These are phyloP conservation scores for Arctocebus calabarensis DNA, from an alignment of 2,797 vertebrate species.

Conservation along the genomic window DNA sequence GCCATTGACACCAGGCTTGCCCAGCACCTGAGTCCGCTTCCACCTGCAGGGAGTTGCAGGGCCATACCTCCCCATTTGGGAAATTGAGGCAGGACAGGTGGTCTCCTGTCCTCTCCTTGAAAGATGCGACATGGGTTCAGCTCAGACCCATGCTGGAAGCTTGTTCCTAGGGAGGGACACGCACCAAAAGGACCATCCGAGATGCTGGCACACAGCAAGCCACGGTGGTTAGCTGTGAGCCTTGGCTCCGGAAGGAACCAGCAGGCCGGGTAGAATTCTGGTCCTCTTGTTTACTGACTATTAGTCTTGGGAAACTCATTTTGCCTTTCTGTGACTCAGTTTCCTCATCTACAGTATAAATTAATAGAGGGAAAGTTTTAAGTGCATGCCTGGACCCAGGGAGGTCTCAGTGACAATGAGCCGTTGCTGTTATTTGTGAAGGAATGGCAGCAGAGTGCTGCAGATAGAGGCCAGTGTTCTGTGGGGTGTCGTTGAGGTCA, in stretches of 20 bases:
- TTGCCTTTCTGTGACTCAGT: background rate
- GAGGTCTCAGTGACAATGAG: background rate
- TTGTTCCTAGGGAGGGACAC: background rate
- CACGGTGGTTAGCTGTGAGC: rapidly evolving
- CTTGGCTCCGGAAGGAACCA: background rate
- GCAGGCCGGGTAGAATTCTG: background rate
- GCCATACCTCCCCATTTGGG: background rate
- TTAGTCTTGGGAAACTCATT: background rate
- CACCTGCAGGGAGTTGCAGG: background rate
- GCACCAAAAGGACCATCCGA: background rate
- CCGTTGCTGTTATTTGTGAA: background rate
- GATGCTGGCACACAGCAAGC: background rate
- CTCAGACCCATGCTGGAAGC: background rate
- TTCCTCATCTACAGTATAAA: background rate
- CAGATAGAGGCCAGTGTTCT: rapidly evolving
- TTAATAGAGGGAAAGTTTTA: background rate
- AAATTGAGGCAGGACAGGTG: background rate
- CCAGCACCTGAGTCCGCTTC: background rate
- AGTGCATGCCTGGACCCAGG: rapidly evolving
- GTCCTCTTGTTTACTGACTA: background rate
- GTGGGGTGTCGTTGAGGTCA: rapidly evolving
- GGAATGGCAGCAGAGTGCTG: rapidly evolving
- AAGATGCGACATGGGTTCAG: background rate
- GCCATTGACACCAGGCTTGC: background rate
- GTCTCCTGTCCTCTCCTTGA: background rate